Evolutionary conservation across 1,140 invertebrate species (phyloP).

Genomic region (Penaeus chinensis): DNA sequence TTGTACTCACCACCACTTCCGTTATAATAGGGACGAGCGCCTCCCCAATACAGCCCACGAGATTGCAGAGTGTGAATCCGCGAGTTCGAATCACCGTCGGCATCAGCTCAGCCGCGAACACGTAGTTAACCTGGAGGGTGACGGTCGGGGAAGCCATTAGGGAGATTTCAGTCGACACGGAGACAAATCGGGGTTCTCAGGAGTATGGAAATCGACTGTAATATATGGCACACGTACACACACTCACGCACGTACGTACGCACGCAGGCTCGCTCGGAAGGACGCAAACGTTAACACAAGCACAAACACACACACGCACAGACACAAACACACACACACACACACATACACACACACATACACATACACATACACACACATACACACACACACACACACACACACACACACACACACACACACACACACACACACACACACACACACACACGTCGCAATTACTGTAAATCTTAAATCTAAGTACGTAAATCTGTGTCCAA

Average conservation of each 20-base stretch:
- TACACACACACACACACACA: too few relatives aligned
- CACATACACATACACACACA: too few relatives aligned
- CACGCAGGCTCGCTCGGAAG: too few relatives aligned
- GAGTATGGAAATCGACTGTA: not conserved
- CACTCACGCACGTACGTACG: too few relatives aligned
- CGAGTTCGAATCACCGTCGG: conserved; percentile 13
- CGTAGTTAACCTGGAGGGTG: not conserved
- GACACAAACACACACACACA: too few relatives aligned
- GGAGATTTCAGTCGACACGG: too few relatives aligned
- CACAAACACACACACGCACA: too few relatives aligned
- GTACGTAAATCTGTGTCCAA: not conserved
- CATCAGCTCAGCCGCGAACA: not conserved
- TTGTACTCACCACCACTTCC: not conserved
- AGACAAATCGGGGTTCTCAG: not conserved
- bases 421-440: not conserved
- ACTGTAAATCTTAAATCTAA: not conserved
- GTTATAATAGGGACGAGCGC: not conserved
- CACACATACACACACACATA: too few relatives aligned
- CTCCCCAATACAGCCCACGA: not conserved
- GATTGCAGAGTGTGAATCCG: not conserved
- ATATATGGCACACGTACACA: too few relatives aligned
- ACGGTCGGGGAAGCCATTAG: too few relatives aligned
- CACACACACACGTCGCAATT: not conserved
- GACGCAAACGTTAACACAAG: too few relatives aligned
- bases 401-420: not conserved